phyloP scores from a whole-genome alignment of 2,113 vertebrate species.

The Saguinus midas region DNA sequence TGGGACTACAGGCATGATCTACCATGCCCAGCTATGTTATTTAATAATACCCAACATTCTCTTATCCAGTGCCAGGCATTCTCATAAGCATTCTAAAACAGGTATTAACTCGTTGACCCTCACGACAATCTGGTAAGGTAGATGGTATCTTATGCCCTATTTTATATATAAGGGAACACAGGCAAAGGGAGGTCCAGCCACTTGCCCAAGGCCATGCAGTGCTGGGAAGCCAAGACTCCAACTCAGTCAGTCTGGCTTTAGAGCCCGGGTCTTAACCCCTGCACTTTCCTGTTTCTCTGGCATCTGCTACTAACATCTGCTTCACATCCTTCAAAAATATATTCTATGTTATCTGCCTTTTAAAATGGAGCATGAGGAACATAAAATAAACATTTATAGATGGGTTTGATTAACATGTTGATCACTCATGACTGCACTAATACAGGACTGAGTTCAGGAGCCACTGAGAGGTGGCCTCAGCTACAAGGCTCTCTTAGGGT shows the following conservation, averaged over 20 bases:
- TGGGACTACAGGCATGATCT: background rate
- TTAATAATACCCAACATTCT: background rate
- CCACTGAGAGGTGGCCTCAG: background rate
- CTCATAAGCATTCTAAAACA: background rate
- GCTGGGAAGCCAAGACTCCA: background rate
- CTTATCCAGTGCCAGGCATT: background rate
- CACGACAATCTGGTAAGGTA: background rate
- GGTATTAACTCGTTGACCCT: background rate
- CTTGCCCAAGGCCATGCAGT: background rate
- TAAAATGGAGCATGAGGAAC: background rate
- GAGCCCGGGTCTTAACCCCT: background rate
- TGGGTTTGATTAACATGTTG: background rate
- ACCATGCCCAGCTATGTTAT: background rate
- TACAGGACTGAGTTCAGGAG: background rate
- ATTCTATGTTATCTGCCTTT: background rate
- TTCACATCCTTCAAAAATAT: background rate
- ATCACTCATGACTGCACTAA: background rate
- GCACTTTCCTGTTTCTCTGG: background rate
- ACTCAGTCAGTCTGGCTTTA: background rate
- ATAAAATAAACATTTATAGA: background rate
- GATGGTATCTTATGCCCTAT: background rate
- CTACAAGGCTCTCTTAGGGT: too few relatives aligned
- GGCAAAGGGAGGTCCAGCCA: background rate
- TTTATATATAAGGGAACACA: background rate
- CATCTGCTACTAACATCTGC: background rate